phyloP scores from a whole-genome alignment of 2,797 vertebrate genomes.

The Chloroceryle amazona region DNA sequence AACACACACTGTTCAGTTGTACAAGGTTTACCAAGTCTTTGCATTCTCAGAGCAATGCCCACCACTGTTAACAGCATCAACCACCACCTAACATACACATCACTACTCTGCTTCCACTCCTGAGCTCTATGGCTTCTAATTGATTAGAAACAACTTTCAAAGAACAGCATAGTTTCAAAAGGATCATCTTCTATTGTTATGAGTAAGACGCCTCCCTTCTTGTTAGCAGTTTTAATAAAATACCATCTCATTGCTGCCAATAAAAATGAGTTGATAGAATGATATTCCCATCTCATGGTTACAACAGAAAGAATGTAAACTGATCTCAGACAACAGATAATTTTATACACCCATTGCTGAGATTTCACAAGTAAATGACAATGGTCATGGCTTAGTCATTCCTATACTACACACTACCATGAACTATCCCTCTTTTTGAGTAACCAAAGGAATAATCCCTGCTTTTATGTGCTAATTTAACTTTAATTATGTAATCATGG shows the following conservation, averaged over 20 bases:
- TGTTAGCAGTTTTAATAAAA: neutral
- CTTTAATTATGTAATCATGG: neutral
- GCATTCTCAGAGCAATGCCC: neutral
- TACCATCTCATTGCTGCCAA: neutral
- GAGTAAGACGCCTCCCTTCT: neutral
- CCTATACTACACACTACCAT: neutral
- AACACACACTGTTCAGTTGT: neutral
- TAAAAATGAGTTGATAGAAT: neutral
- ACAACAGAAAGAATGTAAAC: neutral
- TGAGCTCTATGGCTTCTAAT: neutral
- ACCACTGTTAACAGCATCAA: neutral
- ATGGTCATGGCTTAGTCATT: accelerated
- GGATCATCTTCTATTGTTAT: neutral
- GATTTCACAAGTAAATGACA: neutral
- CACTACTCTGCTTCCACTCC: neutral
- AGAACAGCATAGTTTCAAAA: neutral
- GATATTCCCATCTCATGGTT: neutral
- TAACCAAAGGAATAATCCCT: neutral
- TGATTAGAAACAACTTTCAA: neutral
- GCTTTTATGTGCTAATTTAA: neutral
- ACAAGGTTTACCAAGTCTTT: neutral
- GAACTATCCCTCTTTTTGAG: neutral
- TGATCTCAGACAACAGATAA: neutral
- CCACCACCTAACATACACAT: neutral
- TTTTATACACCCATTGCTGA: neutral